phyloP scores from a whole-genome alignment of 2,113 vertebrate genomes.

The Terrapene triunguis region DNA sequence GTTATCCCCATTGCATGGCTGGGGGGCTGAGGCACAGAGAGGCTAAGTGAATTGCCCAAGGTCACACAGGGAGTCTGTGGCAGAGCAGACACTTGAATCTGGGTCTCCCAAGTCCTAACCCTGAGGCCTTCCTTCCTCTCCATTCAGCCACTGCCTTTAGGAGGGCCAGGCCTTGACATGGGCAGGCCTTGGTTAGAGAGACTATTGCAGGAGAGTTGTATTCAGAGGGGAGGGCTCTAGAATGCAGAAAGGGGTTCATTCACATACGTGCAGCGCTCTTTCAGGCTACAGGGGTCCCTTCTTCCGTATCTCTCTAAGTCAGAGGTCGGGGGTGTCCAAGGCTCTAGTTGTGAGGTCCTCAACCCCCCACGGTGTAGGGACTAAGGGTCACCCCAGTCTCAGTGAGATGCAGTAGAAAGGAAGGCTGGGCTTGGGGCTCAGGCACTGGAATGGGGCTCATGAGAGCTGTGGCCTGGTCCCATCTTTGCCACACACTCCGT shows the following conservation, averaged over 20 bases:
- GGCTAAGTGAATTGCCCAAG: too few relatives aligned
- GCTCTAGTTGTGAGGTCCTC: neutral
- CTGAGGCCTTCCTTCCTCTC: too few relatives aligned
- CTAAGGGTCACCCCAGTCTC: neutral
- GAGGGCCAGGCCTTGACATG: neutral
- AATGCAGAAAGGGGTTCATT: neutral
- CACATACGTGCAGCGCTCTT: neutral
- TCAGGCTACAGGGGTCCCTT: neutral
- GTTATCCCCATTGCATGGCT: too few relatives aligned
- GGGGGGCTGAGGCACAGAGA: too few relatives aligned
- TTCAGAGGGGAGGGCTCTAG: neutral
- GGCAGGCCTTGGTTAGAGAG: too few relatives aligned
- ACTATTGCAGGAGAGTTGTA: too few relatives aligned
- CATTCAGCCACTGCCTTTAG: neutral
- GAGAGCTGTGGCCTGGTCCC: neutral
- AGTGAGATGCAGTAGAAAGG: neutral
- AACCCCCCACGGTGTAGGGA: neutral
- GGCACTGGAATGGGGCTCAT: neutral
- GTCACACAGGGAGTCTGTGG: too few relatives aligned
- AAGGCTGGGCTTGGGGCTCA: neutral
- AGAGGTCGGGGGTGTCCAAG: neutral
- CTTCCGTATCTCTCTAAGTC: neutral
- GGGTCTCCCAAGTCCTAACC: too few relatives aligned
- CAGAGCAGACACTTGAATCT: too few relatives aligned
- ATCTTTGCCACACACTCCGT: neutral